Conservation (phyloP, 2,888 invertebrate species). For the Philhelius pedissequus region DNA sequence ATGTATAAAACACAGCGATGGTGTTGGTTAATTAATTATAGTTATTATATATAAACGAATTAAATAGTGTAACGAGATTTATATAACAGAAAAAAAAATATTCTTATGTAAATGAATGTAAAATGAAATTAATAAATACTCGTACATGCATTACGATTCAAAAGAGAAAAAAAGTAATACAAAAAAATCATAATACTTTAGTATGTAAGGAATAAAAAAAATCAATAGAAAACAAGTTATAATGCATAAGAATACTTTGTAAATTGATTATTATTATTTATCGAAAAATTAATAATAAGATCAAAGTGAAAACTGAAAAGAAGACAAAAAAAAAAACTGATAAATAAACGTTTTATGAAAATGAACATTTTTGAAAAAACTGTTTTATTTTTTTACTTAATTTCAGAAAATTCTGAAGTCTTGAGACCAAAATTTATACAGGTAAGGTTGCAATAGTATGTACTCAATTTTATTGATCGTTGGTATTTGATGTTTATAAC, state of each 20-base stretch:
- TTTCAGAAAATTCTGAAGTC: too few species aligned
- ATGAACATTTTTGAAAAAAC: conserved; percentile 50
- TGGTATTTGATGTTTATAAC: too few species aligned
- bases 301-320: conserved; percentile 29
- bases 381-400: conserved; percentile 18
- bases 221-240: conserved; percentile 36
- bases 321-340: conserved; percentile 36
- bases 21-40: conserved; percentile 60
- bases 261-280: conserved; percentile 60
- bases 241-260: conserved; percentile 38
- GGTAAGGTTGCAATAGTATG: too few species aligned
- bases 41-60: conserved; percentile 53
- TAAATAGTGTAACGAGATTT: conserved; percentile 56
- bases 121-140: conserved; percentile 32
- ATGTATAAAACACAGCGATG: conserved; percentile 55
- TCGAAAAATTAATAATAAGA: conserved; percentile 40
- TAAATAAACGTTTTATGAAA: conserved; percentile 68
- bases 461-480: too few species aligned
- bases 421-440: too few species aligned
- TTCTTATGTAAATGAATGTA: conserved; percentile 35
- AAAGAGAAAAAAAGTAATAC: conserved; percentile 2
- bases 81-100: conserved; percentile 28
- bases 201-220: conserved; percentile 18
- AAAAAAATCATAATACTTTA: conserved; percentile 39
- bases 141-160: conserved; percentile 47